Evolutionary conservation across 2,888 invertebrate species (phyloP), one percentile per base, ranked within the genome.

Genomic region (Agrochola circellaris): DNA sequence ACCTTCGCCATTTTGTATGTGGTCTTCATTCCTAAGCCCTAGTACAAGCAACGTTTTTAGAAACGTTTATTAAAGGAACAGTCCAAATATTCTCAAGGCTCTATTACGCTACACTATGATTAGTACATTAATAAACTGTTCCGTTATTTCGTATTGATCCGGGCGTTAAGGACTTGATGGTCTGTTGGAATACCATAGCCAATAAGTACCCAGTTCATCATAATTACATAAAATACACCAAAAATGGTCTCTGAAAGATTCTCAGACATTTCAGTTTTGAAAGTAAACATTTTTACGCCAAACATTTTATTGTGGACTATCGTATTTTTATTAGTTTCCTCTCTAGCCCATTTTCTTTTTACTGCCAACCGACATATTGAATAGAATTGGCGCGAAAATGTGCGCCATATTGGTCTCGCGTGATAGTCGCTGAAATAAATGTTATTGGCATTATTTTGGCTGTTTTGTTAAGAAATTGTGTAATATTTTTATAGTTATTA

Each of bases 321-420:
- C 87, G 91, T 91, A 90, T 92, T 94, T 94, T 95, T 95, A 94
- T 94, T 89, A 90, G 90, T 92, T 93, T 91, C 90, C 91, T 90
- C 91, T 91, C 91, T 89, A 91, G 89, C 88, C 93, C 90, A 93
- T 94, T 95, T 94, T 94, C 92, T 91, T 91, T 94, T 95, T 95
- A 95, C 91, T 88, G 91, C 89, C 89, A 71, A 82, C 84, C 91
- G 92, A 93, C 94, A 92, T 95, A 95, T 95, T 95, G 95, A 95
- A 95, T 94, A 93, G 94, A 94, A 95, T 95, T 92, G 93, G 92
- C 89, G 90, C 82, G 88, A 84, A 86, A 90, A 90, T 87, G 56
- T n/a, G 82, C 71, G 91, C 90, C 90, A 76, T 86, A 87, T 89
- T 85, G 90, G 69, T 75, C 92, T 83, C 51, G 42, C 38, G 81